A percentile compares a stretch with the other conserved stretches of the same genome.
phyloP scores from a whole-genome alignment of 2,888 invertebrate genomes.

The Norana najaformis region DNA sequence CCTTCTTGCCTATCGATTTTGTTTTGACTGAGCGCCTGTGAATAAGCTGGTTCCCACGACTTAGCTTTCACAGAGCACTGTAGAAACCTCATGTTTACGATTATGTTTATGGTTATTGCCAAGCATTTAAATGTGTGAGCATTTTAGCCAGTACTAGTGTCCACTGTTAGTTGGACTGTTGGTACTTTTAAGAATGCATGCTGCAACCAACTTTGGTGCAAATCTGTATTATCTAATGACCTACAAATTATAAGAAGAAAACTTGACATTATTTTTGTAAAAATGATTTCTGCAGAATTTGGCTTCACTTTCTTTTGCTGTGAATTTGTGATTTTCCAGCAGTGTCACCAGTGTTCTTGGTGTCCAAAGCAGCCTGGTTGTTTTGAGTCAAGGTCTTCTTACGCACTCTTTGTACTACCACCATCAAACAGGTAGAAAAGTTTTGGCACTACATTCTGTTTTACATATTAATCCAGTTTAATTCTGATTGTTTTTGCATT shows the following conservation, averaged over 20 bases:
- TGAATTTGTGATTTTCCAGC: conserved; percentile 42
- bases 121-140: too few species aligned
- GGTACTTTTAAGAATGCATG: too few species aligned
- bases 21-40: too few species aligned
- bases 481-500: background rate
- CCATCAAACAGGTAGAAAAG: conserved; percentile 71
- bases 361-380: conserved; percentile 60
- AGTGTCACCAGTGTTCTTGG: conserved; percentile 56
- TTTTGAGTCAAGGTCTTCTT: conserved; percentile 76
- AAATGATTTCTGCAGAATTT: background rate
- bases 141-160: too few species aligned
- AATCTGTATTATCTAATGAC: background rate
- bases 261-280: background rate
- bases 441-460: background rate
- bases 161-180: too few species aligned
- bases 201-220: too few species aligned
- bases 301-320: background rate
- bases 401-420: conserved; percentile 87
- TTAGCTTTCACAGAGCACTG: too few species aligned
- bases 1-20: too few species aligned
- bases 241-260: background rate
- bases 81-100: too few species aligned
- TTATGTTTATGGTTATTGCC: too few species aligned
- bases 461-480: background rate
- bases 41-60: too few species aligned